These are phyloP conservation scores for Malacoraja senta DNA, from an alignment of 2,797 vertebrate genomes.

Conservation along the genomic window DNA sequence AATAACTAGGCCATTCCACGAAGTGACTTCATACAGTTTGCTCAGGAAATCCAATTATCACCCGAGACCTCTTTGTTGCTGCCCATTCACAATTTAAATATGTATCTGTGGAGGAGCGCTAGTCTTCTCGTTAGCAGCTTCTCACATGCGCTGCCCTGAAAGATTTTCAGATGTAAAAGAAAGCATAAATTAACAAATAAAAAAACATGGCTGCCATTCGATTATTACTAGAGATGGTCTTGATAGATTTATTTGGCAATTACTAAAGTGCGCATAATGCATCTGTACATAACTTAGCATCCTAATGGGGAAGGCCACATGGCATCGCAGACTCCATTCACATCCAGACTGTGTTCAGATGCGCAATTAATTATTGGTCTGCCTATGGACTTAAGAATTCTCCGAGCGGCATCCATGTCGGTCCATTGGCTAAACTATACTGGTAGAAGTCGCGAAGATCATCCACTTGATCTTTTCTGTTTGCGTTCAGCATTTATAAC, in stretches of 20 bases:
- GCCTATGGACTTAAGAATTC: background rate
- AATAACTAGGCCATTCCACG: background rate
- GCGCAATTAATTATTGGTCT: background rate
- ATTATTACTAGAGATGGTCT: background rate
- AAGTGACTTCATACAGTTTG: background rate
- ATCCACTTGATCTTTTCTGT: background rate
- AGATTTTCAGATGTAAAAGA: background rate
- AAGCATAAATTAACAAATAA: background rate
- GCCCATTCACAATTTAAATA: background rate
- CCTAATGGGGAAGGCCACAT: background rate
- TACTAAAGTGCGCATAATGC: background rate
- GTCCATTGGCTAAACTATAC: background rate
- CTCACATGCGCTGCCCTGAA: background rate
- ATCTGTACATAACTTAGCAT: background rate
- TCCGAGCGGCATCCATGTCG: background rate
- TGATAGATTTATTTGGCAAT: background rate
- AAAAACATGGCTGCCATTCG: background rate
- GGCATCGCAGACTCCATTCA: background rate
- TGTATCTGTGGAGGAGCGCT: background rate
- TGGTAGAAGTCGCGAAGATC: background rate
- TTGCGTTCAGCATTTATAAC: background rate
- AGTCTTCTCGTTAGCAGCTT: conserved; percentile 8
- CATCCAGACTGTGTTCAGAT: no score
- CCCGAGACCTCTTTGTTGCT: background rate
- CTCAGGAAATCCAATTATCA: background rate